phyloP scores from a whole-genome alignment of 2,888 invertebrate genomes.

The Arge pagana region DNA sequence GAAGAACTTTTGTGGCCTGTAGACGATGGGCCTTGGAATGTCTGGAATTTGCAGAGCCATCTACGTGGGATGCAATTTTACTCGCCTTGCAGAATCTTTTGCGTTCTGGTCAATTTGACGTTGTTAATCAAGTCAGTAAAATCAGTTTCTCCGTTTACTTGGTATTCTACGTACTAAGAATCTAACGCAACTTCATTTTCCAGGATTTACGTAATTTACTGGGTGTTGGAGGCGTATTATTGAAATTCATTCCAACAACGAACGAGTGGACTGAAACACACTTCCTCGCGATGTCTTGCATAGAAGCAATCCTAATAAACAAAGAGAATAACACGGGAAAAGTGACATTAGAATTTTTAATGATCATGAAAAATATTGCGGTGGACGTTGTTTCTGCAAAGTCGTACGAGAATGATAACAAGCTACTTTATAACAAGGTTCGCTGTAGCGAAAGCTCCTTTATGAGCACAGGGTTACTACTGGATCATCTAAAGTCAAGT shows the following conservation, averaged over 20 bases:
- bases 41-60: slow-evolving; percentile 36
- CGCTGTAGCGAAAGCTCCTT: too few relatives aligned
- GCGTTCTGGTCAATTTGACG: slow-evolving; percentile 35
- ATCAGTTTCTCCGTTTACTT: neutral
- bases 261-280: slow-evolving; percentile 42
- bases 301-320: slow-evolving; percentile 45
- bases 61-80: slow-evolving; percentile 35
- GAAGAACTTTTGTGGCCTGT: slow-evolving; percentile 37
- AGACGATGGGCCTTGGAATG: slow-evolving; percentile 44
- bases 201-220: slow-evolving; percentile 44
- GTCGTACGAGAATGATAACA: slow-evolving; percentile 32
- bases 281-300: slow-evolving; percentile 42
- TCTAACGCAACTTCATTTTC: slow-evolving; percentile 21
- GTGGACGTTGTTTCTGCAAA: slow-evolving; percentile 34
- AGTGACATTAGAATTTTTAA: slow-evolving; percentile 37
- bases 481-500: too few relatives aligned
- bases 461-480: too few relatives aligned
- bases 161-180: neutral
- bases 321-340: slow-evolving; percentile 28
- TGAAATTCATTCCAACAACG: slow-evolving; percentile 32
- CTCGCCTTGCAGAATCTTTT: slow-evolving; percentile 40
- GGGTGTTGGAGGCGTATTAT: slow-evolving; percentile 36
- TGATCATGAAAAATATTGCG: slow-evolving; percentile 35
- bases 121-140: slow-evolving; percentile 37
- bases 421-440: slow-evolving; percentile 40